Percentiles rank a stretch among this genome's conserved stretches.
phyloP scores from a whole-genome alignment of 1,140 invertebrate genomes.

The Drosophila varians region DNA sequence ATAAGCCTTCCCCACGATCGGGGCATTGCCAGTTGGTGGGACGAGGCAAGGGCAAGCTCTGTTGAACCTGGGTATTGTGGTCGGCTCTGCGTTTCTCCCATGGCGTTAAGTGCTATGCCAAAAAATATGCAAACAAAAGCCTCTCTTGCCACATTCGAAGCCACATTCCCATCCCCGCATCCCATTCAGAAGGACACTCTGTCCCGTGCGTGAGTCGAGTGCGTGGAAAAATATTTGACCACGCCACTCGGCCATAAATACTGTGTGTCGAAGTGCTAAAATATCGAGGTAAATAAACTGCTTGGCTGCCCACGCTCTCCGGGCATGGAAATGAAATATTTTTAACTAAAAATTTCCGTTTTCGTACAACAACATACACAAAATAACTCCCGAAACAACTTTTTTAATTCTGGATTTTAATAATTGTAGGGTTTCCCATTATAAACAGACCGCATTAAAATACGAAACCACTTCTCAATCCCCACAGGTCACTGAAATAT shows the following conservation, averaged over 20 bases:
- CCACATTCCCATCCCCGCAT: not conserved
- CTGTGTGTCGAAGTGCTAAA: constrained; percentile 11
- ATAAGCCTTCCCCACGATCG: constrained; percentile 50
- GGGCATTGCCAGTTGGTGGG: constrained; percentile 1
- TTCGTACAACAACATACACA: no score
- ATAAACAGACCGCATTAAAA: not conserved
- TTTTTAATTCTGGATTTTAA: not conserved
- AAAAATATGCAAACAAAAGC: constrained; percentile 61
- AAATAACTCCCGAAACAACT: no score
- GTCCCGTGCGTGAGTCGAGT: constrained; percentile 29
- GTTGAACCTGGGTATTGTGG: constrained; percentile 57
- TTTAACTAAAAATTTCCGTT: not conserved
- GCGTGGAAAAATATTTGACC: constrained; percentile 44
- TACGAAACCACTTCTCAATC: not conserved
- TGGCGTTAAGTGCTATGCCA: constrained; percentile 49
- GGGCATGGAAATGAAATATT: not conserved
- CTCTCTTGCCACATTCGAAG: constrained; percentile 22
- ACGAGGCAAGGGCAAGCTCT: not conserved
- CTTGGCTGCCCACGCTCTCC: not conserved
- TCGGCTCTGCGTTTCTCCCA: constrained; percentile 41
- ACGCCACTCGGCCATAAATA: constrained; percentile 34
- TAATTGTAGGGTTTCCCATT: not conserved
- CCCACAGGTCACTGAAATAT: not conserved
- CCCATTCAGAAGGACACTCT: not conserved
- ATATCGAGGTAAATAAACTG: constrained; percentile 5